A percentile compares a stretch with the other conserved stretches of the same genome.
These are phyloP conservation scores for Cistogaster globosa DNA, from an alignment of 2,888 invertebrate species.

Conservation along the genomic window DNA sequence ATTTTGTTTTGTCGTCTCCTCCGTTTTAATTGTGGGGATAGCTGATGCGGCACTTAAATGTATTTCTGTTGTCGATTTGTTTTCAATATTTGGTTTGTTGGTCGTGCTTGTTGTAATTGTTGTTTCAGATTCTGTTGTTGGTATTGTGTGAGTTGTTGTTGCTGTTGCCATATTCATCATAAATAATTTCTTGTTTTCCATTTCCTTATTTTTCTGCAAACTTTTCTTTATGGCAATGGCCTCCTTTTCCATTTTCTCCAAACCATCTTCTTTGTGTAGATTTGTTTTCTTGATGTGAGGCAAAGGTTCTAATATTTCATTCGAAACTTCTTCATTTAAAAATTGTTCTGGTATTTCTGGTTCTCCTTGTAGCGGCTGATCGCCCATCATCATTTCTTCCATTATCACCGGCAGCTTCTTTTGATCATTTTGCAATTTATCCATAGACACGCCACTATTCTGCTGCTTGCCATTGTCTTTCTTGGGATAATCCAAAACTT, in stretches of 20 bases:
- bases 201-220: conserved; percentile 46
- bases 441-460: conserved; percentile 27
- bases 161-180: conserved; percentile 33
- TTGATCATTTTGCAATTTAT: conserved; percentile 58
- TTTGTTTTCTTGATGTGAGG: conserved; percentile 81
- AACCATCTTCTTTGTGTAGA: conserved; percentile 71
- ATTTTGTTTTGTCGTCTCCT: neutral
- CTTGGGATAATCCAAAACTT: conserved; percentile 75
- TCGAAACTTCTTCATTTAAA: conserved; percentile 77
- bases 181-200: conserved; percentile 46
- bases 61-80: conserved; percentile 59
- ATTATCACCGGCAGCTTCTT: conserved; percentile 64
- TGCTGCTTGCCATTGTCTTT: conserved; percentile 55
- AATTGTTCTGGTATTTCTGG: conserved; percentile 69
- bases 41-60: conserved; percentile 3
- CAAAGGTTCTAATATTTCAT: conserved; percentile 80
- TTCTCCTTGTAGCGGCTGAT: conserved; percentile 79
- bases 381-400: conserved; percentile 82
- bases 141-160: conserved; percentile 7
- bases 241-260: conserved; percentile 78
- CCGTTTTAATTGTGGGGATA: neutral
- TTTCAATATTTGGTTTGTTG: conserved; percentile 59
- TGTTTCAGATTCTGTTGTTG: conserved; percentile 25
- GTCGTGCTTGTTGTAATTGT: conserved; percentile 41
- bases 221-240: conserved; percentile 69